Percentiles rank a stretch among this genome's conserved stretches.
These are phyloP conservation scores for Dilophus febrilis DNA, from an alignment of 2,888 invertebrate species.

Conservation along the genomic window DNA sequence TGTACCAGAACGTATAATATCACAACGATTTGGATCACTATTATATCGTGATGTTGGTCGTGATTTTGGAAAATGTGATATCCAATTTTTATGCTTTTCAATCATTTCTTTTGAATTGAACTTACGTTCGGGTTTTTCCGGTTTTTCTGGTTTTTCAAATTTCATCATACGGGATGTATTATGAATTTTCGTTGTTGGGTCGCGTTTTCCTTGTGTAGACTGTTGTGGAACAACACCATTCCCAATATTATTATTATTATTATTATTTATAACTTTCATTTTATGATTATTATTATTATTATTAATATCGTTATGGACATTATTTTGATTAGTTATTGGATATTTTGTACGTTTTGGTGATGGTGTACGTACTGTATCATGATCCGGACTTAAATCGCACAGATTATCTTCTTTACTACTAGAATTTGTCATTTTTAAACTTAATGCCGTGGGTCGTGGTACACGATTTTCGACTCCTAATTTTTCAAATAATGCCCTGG, in stretches of 20 bases:
- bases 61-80: conserved; percentile 72
- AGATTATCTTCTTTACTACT: conserved; percentile 29
- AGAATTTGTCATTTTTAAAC: conserved; percentile 25
- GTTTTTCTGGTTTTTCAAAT: conserved; percentile 45
- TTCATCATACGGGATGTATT: conserved; percentile 40
- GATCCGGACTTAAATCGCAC: conserved; percentile 27
- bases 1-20: conserved; percentile 32
- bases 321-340: conserved; percentile 17
- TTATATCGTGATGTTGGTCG: conserved; percentile 36
- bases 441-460: conserved; percentile 18
- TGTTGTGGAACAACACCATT: conserved; percentile 27
- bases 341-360: conserved; percentile 22
- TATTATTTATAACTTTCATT: conserved; percentile 18
- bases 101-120: conserved; percentile 72
- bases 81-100: conserved; percentile 84
- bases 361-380: conserved; percentile 27
- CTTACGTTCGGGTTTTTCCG: conserved; percentile 68
- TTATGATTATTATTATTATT: conserved; percentile 7
- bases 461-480: conserved; percentile 55
- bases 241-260: conserved; percentile 17
- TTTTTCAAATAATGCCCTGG: conserved; percentile 80
- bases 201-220: conserved; percentile 30
- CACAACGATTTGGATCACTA: conserved; percentile 43
- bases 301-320: conserved; percentile 12
- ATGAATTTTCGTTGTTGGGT: conserved; percentile 18